Evolutionary conservation across 1,140 invertebrate genomes (phyloP).

Genomic region (Tetramorium parvispinum): DNA sequence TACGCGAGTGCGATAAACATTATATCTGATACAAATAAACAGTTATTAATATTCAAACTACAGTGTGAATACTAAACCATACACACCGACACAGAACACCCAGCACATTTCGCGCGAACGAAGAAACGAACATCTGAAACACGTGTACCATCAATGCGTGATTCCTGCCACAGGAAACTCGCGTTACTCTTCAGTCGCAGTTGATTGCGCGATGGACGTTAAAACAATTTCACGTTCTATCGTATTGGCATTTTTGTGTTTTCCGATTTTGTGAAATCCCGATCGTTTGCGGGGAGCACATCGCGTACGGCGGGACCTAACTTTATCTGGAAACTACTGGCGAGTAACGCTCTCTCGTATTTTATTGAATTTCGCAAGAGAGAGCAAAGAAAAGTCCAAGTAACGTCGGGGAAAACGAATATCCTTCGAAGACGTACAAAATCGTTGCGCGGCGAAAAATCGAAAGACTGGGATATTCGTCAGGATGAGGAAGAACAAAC

Average conservation of each 20-base stretch:
- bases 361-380: constrained; percentile 46
- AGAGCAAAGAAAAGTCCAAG: constrained; percentile 37
- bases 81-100: no score
- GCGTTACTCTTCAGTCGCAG: not conserved
- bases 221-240: constrained; percentile 39
- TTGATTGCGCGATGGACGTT: constrained; percentile 45
- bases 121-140: not conserved
- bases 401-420: constrained; percentile 44
- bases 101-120: not conserved
- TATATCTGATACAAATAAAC: no score
- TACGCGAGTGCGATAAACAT: no score
- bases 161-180: not conserved
- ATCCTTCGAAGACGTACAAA: constrained; percentile 50
- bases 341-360: constrained; percentile 41
- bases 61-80: no score
- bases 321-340: constrained; percentile 32
- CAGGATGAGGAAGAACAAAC: constrained; percentile 53
- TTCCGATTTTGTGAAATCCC: constrained; percentile 48
- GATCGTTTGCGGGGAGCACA: constrained; percentile 10
- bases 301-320: constrained; percentile 14
- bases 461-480: constrained; percentile 56
- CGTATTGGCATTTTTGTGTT: constrained; percentile 25
- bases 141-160: not conserved
- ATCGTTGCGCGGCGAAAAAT: constrained; percentile 50
- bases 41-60: no score